phyloP scores from a whole-genome alignment of 2,113 vertebrate species.

The Pachyramphus minor region DNA sequence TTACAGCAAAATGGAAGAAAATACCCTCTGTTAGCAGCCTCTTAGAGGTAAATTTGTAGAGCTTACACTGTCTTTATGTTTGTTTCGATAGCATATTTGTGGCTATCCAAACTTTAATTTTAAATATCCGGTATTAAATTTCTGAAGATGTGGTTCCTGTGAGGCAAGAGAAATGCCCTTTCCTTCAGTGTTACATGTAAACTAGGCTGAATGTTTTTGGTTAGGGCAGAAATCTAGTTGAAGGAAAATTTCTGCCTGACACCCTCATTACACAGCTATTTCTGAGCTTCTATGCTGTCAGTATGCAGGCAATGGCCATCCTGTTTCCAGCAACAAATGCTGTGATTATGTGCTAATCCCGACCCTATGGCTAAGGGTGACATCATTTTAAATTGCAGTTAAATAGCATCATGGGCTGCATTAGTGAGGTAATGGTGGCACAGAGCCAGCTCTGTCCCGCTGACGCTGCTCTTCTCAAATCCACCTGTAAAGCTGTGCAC shows the following conservation, averaged over 20 bases:
- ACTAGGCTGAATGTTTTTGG: neutral
- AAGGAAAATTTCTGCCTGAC: neutral
- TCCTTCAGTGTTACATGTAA: neutral
- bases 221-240: neutral
- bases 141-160: neutral
- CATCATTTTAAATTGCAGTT: conserved; percentile 19
- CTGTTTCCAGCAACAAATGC: neutral
- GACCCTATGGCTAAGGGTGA: neutral
- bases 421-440: conserved; percentile 4
- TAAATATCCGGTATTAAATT: neutral
- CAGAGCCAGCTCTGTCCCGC: neutral
- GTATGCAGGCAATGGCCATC: neutral
- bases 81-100: neutral
- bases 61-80: neutral
- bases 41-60: neutral
- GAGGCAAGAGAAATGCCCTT: neutral
- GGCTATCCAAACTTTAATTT: neutral
- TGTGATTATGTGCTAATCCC: conserved; percentile 34
- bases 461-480: neutral
- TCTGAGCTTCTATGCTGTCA: neutral
- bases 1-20: neutral
- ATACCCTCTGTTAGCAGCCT: neutral
- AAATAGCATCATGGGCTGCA: neutral
- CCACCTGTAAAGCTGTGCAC: neutral
- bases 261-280: neutral